These are phyloP conservation scores for Monodelphis domestica DNA, from an alignment of 2,797 vertebrate genomes.

Conservation along the genomic window DNA sequence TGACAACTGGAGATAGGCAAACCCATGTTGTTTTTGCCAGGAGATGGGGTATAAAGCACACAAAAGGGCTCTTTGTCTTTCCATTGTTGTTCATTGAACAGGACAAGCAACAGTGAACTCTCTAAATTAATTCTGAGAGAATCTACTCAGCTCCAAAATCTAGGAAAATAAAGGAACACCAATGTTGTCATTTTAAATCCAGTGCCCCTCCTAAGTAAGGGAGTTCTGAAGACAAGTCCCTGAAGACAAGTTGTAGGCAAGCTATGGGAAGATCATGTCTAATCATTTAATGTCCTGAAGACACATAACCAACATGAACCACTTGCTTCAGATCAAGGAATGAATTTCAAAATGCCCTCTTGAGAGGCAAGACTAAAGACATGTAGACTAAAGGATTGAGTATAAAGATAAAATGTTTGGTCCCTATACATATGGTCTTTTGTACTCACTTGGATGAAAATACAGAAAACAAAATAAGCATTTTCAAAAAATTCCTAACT, in stretches of 20 bases:
- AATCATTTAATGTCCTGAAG: background rate
- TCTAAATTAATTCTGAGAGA: background rate
- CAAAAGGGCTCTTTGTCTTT: background rate
- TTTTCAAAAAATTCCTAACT: background rate
- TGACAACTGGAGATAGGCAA: background rate
- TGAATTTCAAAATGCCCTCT: background rate
- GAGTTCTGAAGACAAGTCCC: background rate
- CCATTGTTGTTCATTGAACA: fast-evolving
- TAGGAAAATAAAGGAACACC: background rate
- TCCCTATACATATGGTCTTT: background rate
- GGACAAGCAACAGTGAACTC: background rate
- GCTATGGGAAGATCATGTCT: background rate
- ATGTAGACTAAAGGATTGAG: background rate
- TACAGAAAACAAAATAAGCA: background rate
- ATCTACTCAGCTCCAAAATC: background rate
- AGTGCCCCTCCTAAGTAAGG: background rate
- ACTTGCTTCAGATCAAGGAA: background rate
- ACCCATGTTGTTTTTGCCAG: background rate
- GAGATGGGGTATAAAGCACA: background rate
- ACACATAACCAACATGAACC: fast-evolving
- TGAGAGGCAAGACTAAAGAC: fast-evolving
- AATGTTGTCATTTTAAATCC: background rate
- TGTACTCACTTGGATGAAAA: fast-evolving
- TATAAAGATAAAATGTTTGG: background rate
- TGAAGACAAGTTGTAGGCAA: background rate